These are phyloP conservation scores for Pogonomyrmex californicus DNA, from an alignment of 1,140 invertebrate genomes.

Conservation along the genomic window DNA sequence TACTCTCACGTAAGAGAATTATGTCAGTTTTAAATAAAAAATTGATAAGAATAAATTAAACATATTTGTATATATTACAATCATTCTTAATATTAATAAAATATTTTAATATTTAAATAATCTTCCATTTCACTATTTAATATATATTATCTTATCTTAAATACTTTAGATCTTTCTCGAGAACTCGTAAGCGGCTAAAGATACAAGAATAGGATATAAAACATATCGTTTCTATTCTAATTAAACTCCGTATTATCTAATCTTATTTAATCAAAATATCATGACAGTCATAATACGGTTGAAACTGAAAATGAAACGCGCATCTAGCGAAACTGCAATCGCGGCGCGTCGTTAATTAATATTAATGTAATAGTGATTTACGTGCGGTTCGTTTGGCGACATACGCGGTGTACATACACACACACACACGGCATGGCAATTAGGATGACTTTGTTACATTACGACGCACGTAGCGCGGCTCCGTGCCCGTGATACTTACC, in stretches of 20 bases:
- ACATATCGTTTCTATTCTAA: background rate
- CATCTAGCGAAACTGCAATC: constrained; percentile 16
- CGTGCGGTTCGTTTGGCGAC: constrained; percentile 51
- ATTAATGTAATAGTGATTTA: constrained; percentile 57
- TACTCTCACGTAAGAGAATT: background rate
- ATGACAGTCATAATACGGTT: background rate
- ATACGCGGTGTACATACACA: background rate
- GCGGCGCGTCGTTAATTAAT: constrained; percentile 53
- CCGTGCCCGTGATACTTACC: constrained; percentile 72
- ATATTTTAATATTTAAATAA: background rate
- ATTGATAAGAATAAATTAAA: background rate
- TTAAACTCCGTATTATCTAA: background rate
- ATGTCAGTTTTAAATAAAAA: background rate
- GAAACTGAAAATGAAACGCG: constrained; percentile 31
- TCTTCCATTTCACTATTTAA: background rate
- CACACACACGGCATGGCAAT: constrained; percentile 54
- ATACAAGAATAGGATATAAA: no score
- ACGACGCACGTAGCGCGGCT: constrained; percentile 42
- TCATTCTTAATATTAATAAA: background rate
- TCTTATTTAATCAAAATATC: constrained; percentile 29
- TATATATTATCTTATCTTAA: constrained; percentile 1
- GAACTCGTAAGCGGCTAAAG: no score
- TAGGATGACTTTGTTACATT: constrained; percentile 68
- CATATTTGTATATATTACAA: background rate
- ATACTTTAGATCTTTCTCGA: no score